Conservation (phyloP, 1,140 invertebrate species). For the Diabrotica undecimpunctata region DNA sequence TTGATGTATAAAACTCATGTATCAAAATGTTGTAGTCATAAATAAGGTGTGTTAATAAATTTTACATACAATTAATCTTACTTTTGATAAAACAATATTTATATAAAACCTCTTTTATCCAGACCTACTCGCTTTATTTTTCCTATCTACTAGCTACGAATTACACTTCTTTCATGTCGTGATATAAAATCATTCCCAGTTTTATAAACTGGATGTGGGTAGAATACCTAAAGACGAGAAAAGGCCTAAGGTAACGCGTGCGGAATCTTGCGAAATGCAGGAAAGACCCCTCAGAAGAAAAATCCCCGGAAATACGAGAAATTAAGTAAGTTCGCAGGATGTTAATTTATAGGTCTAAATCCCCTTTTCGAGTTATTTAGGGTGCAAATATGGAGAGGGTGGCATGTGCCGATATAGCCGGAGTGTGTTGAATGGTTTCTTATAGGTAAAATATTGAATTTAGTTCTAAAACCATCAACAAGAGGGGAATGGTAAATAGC, state of each 20-base stretch:
- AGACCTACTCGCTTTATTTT: too few relatives aligned
- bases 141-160: too few relatives aligned
- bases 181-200: conserved; percentile 4
- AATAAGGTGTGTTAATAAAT: too few relatives aligned
- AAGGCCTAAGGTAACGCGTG: neutral
- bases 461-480: too few relatives aligned
- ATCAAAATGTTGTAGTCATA: too few relatives aligned
- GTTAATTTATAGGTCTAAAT: conserved; percentile 5
- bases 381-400: conserved; percentile 4
- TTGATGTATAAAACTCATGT: too few relatives aligned
- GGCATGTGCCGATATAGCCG: conserved; percentile 3
- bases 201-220: neutral
- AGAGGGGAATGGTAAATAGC: too few relatives aligned
- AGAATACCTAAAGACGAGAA: neutral
- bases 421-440: neutral
- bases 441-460: too few relatives aligned
- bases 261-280: neutral
- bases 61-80: too few relatives aligned
- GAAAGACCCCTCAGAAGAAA: conserved; percentile 3
- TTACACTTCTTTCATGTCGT: neutral
- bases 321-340: conserved; percentile 13
- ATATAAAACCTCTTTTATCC: too few relatives aligned
- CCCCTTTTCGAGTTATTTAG: conserved; percentile 9
- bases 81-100: too few relatives aligned
- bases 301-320: conserved; percentile 9